A percentile compares a stretch with the other conserved stretches of the same genome.
These are phyloP conservation scores for Allobates femoralis DNA, from an alignment of 2,797 vertebrate genomes.

Conservation along the genomic window DNA sequence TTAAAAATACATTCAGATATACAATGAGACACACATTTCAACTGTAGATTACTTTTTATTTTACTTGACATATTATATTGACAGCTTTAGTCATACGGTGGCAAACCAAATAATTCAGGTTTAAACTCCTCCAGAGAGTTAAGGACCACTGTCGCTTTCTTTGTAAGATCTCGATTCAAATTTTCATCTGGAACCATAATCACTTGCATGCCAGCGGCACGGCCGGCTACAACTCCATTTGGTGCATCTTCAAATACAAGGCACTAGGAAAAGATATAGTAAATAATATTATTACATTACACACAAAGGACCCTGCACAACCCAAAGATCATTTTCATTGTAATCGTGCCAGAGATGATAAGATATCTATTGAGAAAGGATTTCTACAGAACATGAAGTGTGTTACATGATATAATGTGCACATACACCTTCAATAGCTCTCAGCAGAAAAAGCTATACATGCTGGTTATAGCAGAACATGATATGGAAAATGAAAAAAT, in stretches of 20 bases:
- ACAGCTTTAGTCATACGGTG: conserved; percentile 76
- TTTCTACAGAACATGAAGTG: no score
- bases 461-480: no score
- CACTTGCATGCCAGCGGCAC: conserved; percentile 90
- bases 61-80: not conserved
- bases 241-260: conserved; percentile 93
- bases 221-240: conserved; percentile 83
- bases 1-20: no score
- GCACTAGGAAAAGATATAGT: conserved; percentile 76
- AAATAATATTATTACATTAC: not conserved
- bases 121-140: conserved; percentile 84
- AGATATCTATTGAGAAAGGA: no score
- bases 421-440: no score
- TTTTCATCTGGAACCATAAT: conserved; percentile 91
- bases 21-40: not conserved
- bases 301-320: not conserved
- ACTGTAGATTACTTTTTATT: not conserved
- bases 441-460: no score
- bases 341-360: no score
- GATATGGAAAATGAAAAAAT: no score
- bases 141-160: conserved; percentile 81
- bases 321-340: no score
- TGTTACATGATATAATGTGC: no score
- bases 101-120: conserved; percentile 87
- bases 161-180: conserved; percentile 77